Conservation (phyloP, 2,113 vertebrate genomes). For the Ia io region DNA sequence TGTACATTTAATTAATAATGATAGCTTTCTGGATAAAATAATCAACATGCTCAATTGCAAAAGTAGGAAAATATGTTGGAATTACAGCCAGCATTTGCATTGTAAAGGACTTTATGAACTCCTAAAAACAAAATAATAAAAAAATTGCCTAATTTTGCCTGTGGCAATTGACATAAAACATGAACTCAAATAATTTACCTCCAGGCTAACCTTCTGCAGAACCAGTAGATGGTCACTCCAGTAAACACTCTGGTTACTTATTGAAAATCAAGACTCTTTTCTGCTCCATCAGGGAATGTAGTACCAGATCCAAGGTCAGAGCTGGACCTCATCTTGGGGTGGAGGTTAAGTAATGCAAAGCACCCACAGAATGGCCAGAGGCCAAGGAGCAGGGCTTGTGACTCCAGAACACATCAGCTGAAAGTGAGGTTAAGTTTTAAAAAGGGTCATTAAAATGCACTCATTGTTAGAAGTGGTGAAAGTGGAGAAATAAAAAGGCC, state of each 20-base stretch:
- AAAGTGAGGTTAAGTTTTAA: constrained; percentile 67
- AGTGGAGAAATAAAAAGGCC: not conserved
- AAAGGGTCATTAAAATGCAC: constrained; percentile 54
- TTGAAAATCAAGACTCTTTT: constrained; percentile 67
- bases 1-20: constrained; percentile 7
- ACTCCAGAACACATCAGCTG: constrained; percentile 49
- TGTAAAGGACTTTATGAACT: not conserved
- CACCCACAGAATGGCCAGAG: constrained; percentile 62
- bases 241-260: constrained; percentile 58
- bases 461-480: constrained; percentile 30
- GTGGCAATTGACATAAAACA: constrained; percentile 24
- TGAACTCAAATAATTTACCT: constrained; percentile 30
- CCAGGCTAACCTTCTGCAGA: not conserved
- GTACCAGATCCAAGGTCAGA: constrained; percentile 62
- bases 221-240: not conserved
- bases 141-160: not conserved
- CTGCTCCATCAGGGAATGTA: constrained; percentile 38
- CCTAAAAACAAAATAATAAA: constrained; percentile 40
- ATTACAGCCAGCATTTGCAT: constrained; percentile 5
- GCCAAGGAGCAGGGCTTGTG: constrained; percentile 68
- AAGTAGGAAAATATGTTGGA: constrained; percentile 25
- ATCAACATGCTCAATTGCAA: not conserved
- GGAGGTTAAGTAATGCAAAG: constrained; percentile 73
- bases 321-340: constrained; percentile 45
- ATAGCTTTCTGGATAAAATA: constrained; percentile 15